These are phyloP conservation scores for Synanthedon formicaeformis DNA, from an alignment of 2,888 invertebrate genomes.

Conservation along the genomic window DNA sequence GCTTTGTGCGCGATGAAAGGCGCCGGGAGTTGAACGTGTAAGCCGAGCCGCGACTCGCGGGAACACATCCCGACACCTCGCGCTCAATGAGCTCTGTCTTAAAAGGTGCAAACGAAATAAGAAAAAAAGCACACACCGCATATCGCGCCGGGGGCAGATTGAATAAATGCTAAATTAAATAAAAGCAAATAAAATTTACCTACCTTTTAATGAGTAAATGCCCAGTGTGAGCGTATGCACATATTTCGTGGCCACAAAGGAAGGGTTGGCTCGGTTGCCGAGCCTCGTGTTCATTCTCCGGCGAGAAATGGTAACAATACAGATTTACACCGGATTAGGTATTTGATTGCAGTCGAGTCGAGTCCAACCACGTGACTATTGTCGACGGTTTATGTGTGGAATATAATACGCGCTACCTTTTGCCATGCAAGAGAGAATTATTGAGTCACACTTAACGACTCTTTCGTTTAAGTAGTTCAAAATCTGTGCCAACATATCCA, in stretches of 20 bases:
- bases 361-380: conserved; percentile 10
- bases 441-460: too few species aligned
- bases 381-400: conserved; percentile 10
- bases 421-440: conserved; percentile 3
- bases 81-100: conserved; percentile 65
- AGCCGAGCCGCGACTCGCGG: conserved; percentile 55
- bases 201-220: conserved; percentile 55
- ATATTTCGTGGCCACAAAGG: conserved; percentile 48
- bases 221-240: conserved; percentile 25
- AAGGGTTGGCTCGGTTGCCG: conserved; percentile 23
- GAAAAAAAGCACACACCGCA: conserved; percentile 46
- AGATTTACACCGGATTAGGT: conserved; percentile 25
- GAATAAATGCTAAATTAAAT: conserved; percentile 71
- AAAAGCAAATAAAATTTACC: conserved; percentile 62
- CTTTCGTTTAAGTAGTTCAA: not conserved
- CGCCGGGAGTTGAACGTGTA: conserved; percentile 60
- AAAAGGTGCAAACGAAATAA: conserved; percentile 65
- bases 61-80: conserved; percentile 69
- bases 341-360: conserved; percentile 40
- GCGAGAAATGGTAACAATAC: conserved; percentile 21
- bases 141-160: conserved; percentile 60
- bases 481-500: too few species aligned
- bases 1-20: conserved; percentile 68
- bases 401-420: conserved; percentile 11
- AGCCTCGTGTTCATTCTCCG: conserved; percentile 16